phyloP scores from a whole-genome alignment of 1,140 invertebrate genomes.

The roundworm (Caenorhabditis elegans) region WBcel235 BX284605.5:2786501-2787000 shows the following conservation, averaged over 20 bases:
- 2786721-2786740: slow-evolving; percentile 91
- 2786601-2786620: slow-evolving; percentile 59
- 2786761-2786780: slow-evolving; percentile 91
- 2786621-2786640: slow-evolving; percentile 65
- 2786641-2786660: slow-evolving; percentile 64
- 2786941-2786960: slow-evolving; percentile 90
- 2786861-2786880: slow-evolving; percentile 58
- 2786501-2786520: slow-evolving; percentile 56
- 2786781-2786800: slow-evolving; percentile 87
- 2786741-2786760: slow-evolving; percentile 91
- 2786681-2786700: slow-evolving; percentile 58
- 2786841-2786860: slow-evolving; percentile 54
- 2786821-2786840: slow-evolving; percentile 71
- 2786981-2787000: slow-evolving; percentile 96
- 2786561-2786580: slow-evolving; percentile 54
- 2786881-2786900: slow-evolving; percentile 55
- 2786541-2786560: slow-evolving; percentile 53
- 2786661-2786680: slow-evolving; percentile 64
- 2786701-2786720: slow-evolving; percentile 59
- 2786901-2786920: slow-evolving; percentile 73
- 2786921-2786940: slow-evolving; percentile 94
- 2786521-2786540: slow-evolving; percentile 59
- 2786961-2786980: slow-evolving; percentile 88
- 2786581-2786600: slow-evolving; percentile 61
- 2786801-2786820: slow-evolving; percentile 76